phyloP scores from a whole-genome alignment of 2,888 invertebrate genomes.

The Mongoloraphidia duomilia region DNA sequence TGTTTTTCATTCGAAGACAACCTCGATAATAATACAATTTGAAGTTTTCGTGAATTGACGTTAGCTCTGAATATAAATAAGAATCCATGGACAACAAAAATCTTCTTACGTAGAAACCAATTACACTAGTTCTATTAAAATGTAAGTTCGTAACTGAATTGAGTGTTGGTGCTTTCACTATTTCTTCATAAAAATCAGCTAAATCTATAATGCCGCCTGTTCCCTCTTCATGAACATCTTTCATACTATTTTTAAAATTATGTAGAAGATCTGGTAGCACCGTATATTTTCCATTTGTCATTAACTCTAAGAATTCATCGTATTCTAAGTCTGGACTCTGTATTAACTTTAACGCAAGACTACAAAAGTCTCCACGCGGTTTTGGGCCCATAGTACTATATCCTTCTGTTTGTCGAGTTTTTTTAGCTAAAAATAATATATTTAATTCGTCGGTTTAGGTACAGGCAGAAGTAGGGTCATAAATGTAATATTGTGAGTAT shows the following conservation, averaged over 20 bases:
- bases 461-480: no score
- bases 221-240: slow-evolving; percentile 40
- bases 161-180: slow-evolving; percentile 2
- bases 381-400: slow-evolving; percentile 38
- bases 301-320: slow-evolving; percentile 44
- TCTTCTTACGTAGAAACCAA: slow-evolving; percentile 69
- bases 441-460: not conserved
- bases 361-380: slow-evolving; percentile 64
- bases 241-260: slow-evolving; percentile 43
- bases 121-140: slow-evolving; percentile 27
- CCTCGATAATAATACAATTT: slow-evolving; percentile 45
- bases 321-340: slow-evolving; percentile 71
- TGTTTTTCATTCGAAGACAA: not conserved
- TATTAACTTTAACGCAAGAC: slow-evolving; percentile 62
- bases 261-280: slow-evolving; percentile 40
- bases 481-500: no score
- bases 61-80: slow-evolving; percentile 70
- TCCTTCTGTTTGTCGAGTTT: slow-evolving; percentile 20
- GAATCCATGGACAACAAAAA: slow-evolving; percentile 71
- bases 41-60: slow-evolving; percentile 56
- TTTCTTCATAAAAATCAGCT: slow-evolving; percentile 31
- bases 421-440: slow-evolving; percentile 30
- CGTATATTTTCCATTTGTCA: slow-evolving; percentile 46
- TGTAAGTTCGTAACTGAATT: slow-evolving; percentile 9
- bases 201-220: slow-evolving; percentile 46